Percentiles rank a stretch among this genome's conserved stretches.
phyloP scores from a whole-genome alignment of 2,113 vertebrate species.

The Bubo bubo region DNA sequence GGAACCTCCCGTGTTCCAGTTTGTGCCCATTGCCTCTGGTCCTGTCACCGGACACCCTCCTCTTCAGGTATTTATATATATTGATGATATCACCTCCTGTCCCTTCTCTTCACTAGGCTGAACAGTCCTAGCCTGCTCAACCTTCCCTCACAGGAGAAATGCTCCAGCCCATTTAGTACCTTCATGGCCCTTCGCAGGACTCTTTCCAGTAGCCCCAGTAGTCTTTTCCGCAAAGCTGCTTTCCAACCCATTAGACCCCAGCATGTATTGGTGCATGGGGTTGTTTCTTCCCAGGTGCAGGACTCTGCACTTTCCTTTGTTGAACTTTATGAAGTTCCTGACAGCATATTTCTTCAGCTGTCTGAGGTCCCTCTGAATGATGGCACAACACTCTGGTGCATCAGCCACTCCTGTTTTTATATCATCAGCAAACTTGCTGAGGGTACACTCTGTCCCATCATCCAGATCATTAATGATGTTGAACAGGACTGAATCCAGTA shows the following conservation, averaged over 20 bases:
- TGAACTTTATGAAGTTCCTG: neutral
- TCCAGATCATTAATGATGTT: neutral
- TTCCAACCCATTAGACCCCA: neutral
- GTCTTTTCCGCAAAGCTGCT: neutral
- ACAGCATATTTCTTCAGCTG: neutral
- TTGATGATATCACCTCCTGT: neutral
- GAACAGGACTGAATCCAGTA: rapidly evolving
- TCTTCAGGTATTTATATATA: neutral
- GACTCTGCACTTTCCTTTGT: neutral
- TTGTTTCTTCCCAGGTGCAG: neutral
- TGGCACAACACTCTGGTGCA: neutral
- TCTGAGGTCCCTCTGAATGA: neutral
- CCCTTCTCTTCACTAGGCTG: neutral
- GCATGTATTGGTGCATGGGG: rapidly evolving
- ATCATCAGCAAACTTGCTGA: neutral
- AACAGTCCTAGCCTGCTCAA: neutral
- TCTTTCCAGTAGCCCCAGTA: neutral
- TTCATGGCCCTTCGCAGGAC: neutral
- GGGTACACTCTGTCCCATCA: neutral
- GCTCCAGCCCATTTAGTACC: neutral
- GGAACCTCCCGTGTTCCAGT: neutral
- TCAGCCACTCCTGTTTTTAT: neutral
- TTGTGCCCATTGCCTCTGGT: neutral
- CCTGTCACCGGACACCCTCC: neutral
- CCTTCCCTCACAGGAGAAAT: neutral